A percentile compares a stretch with the other conserved stretches of the same genome.
Evolutionary conservation across 2,888 invertebrate species (phyloP).

Genomic region (Pasiphila rectangulata): DNA sequence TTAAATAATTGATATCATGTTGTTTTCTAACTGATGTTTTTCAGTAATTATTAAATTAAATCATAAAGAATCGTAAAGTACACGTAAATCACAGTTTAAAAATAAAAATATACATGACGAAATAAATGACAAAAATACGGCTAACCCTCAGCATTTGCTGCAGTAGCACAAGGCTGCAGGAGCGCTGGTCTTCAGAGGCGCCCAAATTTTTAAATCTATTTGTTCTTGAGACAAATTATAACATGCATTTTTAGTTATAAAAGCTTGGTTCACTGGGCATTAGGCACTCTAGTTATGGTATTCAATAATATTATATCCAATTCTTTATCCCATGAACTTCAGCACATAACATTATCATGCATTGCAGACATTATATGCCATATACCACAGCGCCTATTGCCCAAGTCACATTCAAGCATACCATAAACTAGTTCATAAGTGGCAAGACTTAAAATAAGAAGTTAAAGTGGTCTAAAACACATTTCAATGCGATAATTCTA

Average conservation of each 20-base stretch:
- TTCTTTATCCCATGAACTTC: background rate
- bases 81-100: no score
- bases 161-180: background rate
- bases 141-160: background rate
- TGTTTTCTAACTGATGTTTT: no score
- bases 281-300: constrained; percentile 13
- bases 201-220: background rate
- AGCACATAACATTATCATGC: background rate
- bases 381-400: constrained; percentile 9
- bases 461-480: constrained; percentile 10
- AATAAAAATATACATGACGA: no score
- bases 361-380: background rate
- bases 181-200: background rate
- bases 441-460: constrained; percentile 26
- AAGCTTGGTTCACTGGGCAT: constrained; percentile 5
- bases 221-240: constrained; percentile 17
- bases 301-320: background rate
- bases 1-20: no score
- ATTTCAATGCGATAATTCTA: background rate
- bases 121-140: no score
- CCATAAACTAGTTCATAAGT: constrained; percentile 15
- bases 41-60: no score
- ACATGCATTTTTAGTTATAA: constrained; percentile 5
- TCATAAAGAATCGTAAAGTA: no score
- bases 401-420: constrained; percentile 5